Conservation (phyloP, 2,888 invertebrate species). For the Bhutanitis thaidina region DNA sequence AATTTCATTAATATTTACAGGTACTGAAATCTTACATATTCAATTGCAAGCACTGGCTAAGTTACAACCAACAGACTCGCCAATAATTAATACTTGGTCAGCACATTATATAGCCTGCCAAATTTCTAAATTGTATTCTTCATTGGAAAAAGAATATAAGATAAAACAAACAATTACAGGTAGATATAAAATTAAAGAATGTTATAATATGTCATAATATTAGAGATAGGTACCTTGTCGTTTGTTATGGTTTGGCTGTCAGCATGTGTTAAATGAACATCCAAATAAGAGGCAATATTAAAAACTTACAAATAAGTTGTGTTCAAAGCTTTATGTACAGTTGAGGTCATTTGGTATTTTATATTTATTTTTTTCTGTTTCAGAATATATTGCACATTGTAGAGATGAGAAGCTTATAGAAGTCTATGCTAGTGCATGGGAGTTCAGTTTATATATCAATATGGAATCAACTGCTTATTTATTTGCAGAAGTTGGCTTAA, state of each 20-base stretch:
- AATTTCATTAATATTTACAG: too few relatives aligned
- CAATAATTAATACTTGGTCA: constrained; percentile 63
- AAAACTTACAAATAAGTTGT: too few relatives aligned
- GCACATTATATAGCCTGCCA: constrained; percentile 44
- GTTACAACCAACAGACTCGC: constrained; percentile 43
- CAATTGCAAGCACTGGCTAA: constrained; percentile 53
- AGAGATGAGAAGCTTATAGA: constrained; percentile 60
- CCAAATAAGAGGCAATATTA: too few relatives aligned
- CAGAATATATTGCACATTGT: constrained; percentile 72
- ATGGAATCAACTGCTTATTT: constrained; percentile 51
- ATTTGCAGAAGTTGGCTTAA: constrained; percentile 60
- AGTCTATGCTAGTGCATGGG: constrained; percentile 64
- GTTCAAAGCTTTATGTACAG: too few relatives aligned
- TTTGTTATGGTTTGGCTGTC: too few relatives aligned
- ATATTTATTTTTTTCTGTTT: constrained; percentile 39
- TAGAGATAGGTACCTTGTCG: too few relatives aligned
- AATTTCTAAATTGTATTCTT: constrained; percentile 38
- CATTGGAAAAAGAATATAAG: constrained; percentile 46
- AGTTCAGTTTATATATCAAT: constrained; percentile 52
- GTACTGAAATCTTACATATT: constrained; percentile 40
- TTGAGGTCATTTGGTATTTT: too few relatives aligned
- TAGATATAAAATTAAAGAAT: constrained; percentile 23
- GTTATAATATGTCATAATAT: too few relatives aligned
- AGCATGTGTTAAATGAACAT: too few relatives aligned
- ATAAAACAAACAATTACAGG: constrained; percentile 57